Evolutionary conservation across 1,140 invertebrate species (phyloP).

Genomic region (Drosophila orosa): DNA sequence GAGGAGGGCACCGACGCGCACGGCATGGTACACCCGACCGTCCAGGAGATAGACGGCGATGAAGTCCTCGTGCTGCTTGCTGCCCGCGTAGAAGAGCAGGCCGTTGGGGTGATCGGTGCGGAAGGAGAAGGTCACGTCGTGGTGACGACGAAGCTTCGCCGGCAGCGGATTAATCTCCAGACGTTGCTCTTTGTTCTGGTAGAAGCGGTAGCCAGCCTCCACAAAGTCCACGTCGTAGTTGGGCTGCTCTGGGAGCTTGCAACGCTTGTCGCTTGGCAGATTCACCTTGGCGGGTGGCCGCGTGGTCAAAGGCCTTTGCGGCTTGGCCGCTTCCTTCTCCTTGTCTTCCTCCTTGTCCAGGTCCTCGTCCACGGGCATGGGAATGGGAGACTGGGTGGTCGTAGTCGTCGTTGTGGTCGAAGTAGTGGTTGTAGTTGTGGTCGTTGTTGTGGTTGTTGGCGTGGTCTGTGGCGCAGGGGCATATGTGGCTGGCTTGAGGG

Average conservation of each 20-base stretch:
- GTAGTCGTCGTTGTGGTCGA: conserved; percentile 51
- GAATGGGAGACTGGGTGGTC: conserved; percentile 31
- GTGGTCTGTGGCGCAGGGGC: conserved; percentile 32
- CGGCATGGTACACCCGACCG: conserved; percentile 90
- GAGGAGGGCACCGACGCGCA: conserved; percentile 89
- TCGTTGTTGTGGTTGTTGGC: conserved; percentile 30
- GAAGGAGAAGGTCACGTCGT: conserved; percentile 92
- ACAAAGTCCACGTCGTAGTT: conserved; percentile 74
- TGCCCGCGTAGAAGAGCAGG: conserved; percentile 92
- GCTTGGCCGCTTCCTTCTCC: conserved; percentile 17
- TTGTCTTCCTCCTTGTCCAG: conserved; percentile 10
- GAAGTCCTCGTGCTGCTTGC: conserved; percentile 89
- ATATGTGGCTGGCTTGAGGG: conserved; percentile 27
- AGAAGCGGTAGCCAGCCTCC: conserved; percentile 84
- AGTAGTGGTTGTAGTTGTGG: conserved; percentile 14
- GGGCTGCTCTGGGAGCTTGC: conserved; percentile 85
- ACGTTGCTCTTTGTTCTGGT: conserved; percentile 88
- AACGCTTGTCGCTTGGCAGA: conserved; percentile 79
- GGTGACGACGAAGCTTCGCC: conserved; percentile 87
- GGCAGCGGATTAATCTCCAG: conserved; percentile 88
- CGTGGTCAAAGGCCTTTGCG: conserved; percentile 38
- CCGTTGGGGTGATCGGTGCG: conserved; percentile 92
- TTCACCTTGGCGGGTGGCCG: conserved; percentile 59
- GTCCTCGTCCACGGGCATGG: conserved; percentile 15
- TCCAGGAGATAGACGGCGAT: conserved; percentile 92